A percentile compares a stretch with the other conserved stretches of the same genome.
Conservation (phyloP, 2,797 vertebrate species). For the Hydrocynus forskahlii region DNA sequence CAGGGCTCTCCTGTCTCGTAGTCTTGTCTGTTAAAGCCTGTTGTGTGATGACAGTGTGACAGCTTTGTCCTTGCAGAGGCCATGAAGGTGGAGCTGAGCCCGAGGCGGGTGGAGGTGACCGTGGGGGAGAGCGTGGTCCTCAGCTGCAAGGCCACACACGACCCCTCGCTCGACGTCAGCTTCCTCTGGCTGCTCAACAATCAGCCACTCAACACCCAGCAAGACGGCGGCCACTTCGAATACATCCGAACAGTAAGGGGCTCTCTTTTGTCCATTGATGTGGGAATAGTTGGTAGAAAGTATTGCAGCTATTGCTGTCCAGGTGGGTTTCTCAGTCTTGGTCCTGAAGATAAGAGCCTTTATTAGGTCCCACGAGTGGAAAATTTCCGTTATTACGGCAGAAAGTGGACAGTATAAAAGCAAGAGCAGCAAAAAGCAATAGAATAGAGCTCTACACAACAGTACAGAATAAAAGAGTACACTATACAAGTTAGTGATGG, state of each 20-base stretch:
- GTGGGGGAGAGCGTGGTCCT: constrained; percentile 97
- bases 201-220: constrained; percentile 87
- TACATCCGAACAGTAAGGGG: constrained; percentile 93
- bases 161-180: constrained; percentile 87
- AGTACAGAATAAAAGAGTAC: no score
- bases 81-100: constrained; percentile 91
- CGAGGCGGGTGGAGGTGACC: constrained; percentile 88
- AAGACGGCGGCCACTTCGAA: constrained; percentile 93
- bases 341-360: no score
- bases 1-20: neutral
- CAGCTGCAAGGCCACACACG: constrained; percentile 92
- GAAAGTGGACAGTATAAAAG: no score
- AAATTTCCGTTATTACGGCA: no score
- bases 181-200: constrained; percentile 94
- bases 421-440: no score
- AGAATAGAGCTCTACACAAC: no score
- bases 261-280: neutral
- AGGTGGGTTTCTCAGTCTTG: neutral
- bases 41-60: constrained; percentile 70
- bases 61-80: constrained; percentile 86
- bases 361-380: no score
- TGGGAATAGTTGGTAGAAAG: neutral
- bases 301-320: neutral
- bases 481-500: no score
- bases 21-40: neutral